Base-by-base conservation (phyloP, 1,140 invertebrate species). In the Arion vulgaris region DNA sequence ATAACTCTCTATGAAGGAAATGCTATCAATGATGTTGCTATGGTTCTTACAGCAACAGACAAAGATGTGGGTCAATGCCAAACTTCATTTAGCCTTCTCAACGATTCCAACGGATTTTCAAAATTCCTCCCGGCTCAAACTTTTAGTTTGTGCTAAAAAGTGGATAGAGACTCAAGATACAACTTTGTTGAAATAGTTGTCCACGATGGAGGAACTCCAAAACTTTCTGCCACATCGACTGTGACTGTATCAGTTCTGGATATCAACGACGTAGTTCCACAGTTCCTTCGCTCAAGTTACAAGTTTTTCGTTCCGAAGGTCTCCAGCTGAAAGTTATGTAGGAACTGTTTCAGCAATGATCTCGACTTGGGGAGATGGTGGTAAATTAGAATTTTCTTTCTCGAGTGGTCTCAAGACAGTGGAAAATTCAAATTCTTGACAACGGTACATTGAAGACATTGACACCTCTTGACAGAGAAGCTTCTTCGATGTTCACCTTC, bases 221-320 rank as follows among this genome's bases (percentile, higher is more conserved):
- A 96, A 0, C 96, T 97, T 89, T 85, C 83, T 1, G 97, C 96
- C 87, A 97, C 96, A 85, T 95, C 96, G 1, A 96, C 98, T n/a
- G 96, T 99, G 2, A 95, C 95, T 87, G 95, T 99, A 49, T 94
- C 96, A 88, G 95, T 99, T 36, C 93, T 95, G n/a, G 98, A 99
- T 91, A 95, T 96, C 0, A 99, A 99, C 90, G 98, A 99, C 91
- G 97, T 98, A 91, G 91, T 95, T 13, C 87, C 88, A 17, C 77
- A 80, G 26, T 87, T 87, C 38, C 78, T 88, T 15, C 41, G 85
- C 23, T 85, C 85, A 57, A 77, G 85, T 13, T 88, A 89, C 80
- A 94, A 95, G 51, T 95, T 99, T 53, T 95, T 95, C 84, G 94
- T 99, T 4, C 94, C 95, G 98, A 99, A 92, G 98, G 98, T 89